Conservation (phyloP, 2,113 vertebrate genomes). For the Halichoerus grypus region DNA sequence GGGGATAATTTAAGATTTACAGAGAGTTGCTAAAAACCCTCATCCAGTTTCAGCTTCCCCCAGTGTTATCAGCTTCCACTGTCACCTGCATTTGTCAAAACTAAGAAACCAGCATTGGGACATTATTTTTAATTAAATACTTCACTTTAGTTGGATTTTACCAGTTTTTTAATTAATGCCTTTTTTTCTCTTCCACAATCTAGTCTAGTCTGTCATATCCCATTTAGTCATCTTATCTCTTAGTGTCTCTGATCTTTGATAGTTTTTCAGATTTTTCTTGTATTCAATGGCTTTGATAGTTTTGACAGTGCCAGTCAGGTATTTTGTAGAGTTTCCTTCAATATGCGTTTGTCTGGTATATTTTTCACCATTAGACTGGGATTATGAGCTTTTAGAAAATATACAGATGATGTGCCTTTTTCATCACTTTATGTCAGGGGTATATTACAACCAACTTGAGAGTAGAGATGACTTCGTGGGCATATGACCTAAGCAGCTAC, state of each 20-base stretch:
- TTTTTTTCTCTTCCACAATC: neutral
- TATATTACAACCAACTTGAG: neutral
- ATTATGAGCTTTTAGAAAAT: neutral
- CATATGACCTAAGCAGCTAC: neutral
- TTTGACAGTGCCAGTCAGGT: neutral
- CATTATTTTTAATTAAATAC: neutral
- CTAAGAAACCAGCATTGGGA: neutral
- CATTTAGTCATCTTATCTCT: neutral
- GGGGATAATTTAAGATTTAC: constrained; percentile 4
- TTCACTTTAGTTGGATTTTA: constrained; percentile 51
- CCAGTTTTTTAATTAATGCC: neutral
- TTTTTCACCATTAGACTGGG: neutral
- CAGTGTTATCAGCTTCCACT: neutral
- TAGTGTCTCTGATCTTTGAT: neutral
- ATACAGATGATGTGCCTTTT: neutral
- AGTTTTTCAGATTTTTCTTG: neutral
- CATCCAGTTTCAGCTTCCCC: neutral
- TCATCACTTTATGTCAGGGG: neutral
- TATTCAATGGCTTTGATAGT: neutral
- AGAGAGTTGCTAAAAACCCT: neutral
- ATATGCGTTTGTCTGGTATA: neutral
- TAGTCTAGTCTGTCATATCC: neutral
- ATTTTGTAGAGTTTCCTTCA: neutral
- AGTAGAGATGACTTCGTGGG: neutral
- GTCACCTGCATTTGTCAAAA: neutral